A percentile compares a stretch with the other conserved stretches of the same genome.
Conservation (phyloP, 1,140 invertebrate genomes). For the Metaphire vulgaris region DNA sequence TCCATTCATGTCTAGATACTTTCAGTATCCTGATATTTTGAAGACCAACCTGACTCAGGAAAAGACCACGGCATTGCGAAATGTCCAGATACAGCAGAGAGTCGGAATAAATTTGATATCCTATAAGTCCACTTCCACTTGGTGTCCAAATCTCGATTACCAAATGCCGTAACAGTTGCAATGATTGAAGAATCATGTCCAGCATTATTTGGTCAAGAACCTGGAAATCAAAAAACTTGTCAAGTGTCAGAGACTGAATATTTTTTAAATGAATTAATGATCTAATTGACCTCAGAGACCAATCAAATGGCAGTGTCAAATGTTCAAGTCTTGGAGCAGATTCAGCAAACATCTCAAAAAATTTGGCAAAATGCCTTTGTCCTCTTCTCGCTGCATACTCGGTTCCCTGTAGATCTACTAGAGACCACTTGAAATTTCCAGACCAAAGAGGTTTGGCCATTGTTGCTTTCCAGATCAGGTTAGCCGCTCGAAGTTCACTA, state of each 20-base stretch:
- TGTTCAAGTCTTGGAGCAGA: slow-evolving; percentile 38
- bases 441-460: slow-evolving; percentile 35
- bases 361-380: slow-evolving; percentile 40
- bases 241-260: slow-evolving; percentile 41
- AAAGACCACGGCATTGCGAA: slow-evolving; percentile 45
- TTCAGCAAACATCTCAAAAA: slow-evolving; percentile 43
- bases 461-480: slow-evolving; percentile 48
- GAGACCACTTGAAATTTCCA: slow-evolving; percentile 29
- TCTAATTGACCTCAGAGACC: slow-evolving; percentile 41
- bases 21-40: slow-evolving; percentile 38
- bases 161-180: slow-evolving; percentile 33
- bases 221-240: slow-evolving; percentile 47
- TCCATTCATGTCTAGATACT: slow-evolving; percentile 16
- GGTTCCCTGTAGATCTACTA: slow-evolving; percentile 32
- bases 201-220: slow-evolving; percentile 37
- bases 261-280: slow-evolving; percentile 35
- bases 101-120: slow-evolving; percentile 36
- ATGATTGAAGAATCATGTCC: slow-evolving; percentile 34
- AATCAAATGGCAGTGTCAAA: slow-evolving; percentile 47
- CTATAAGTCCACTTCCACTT: slow-evolving; percentile 36
- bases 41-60: slow-evolving; percentile 37
- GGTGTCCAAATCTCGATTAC: slow-evolving; percentile 45
- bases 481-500: slow-evolving; percentile 35
- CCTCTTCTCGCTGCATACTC: slow-evolving; percentile 36
- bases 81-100: slow-evolving; percentile 43